These are phyloP conservation scores for Silurus aristotelis DNA, from an alignment of 2,797 vertebrate species.

Conservation along the genomic window DNA sequence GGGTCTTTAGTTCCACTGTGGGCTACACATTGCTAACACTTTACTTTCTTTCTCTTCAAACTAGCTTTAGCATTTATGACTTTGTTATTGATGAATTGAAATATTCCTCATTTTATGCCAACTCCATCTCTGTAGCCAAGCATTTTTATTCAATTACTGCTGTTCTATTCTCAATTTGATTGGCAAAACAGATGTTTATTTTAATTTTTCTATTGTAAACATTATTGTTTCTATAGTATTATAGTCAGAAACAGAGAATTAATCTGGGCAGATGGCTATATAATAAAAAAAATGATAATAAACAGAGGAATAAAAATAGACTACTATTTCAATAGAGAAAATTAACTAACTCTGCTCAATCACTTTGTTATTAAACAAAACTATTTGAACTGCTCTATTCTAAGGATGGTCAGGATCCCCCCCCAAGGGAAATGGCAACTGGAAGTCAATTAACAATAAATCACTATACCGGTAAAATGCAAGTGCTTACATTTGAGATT, in stretches of 20 bases:
- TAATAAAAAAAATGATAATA: background rate
- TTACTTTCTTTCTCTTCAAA: background rate
- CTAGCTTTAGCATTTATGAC: background rate
- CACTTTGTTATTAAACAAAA: background rate
- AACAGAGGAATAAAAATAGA: background rate
- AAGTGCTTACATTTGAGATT: background rate
- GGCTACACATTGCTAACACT: background rate
- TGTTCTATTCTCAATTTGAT: background rate
- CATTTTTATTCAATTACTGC: background rate
- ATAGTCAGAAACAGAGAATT: background rate
- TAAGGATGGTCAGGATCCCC: background rate
- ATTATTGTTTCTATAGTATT: background rate
- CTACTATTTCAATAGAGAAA: background rate
- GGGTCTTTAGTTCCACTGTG: background rate
- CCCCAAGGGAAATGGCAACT: background rate
- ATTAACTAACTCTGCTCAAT: no score
- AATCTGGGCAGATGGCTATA: background rate
- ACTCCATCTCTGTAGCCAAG: background rate
- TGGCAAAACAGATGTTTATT: background rate
- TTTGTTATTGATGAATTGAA: background rate
- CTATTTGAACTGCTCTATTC: background rate
- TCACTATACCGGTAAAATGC: no score
- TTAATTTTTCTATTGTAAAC: background rate
- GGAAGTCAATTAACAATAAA: background rate
- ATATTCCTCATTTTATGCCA: background rate